phyloP scores from a whole-genome alignment of 1,140 invertebrate genomes.

The Solenopsis invicta region DNA sequence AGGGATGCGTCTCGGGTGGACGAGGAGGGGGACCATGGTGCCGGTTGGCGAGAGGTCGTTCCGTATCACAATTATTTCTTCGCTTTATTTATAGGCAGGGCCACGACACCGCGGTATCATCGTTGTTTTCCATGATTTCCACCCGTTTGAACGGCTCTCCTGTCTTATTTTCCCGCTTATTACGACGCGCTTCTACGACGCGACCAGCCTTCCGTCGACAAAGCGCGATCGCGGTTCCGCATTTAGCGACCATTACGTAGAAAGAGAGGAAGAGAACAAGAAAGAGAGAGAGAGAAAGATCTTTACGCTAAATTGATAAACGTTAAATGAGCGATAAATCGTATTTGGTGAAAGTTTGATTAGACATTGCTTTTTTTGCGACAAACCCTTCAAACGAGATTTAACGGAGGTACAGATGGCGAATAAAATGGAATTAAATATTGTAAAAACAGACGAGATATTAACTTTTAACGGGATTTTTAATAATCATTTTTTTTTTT shows the following conservation, averaged over 20 bases:
- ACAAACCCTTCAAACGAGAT: conserved; percentile 6
- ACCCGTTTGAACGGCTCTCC: conserved; percentile 44
- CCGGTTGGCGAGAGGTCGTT: conserved; percentile 65
- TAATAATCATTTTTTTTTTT: no score
- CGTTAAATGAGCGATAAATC: background rate
- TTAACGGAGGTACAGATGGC: no score
- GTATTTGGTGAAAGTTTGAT: background rate
- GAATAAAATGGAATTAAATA: background rate
- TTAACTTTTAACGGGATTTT: background rate
- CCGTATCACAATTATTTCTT: conserved; percentile 81
- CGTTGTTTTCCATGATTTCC: conserved; percentile 81
- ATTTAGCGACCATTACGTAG: conserved; percentile 18
- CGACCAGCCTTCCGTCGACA: conserved; percentile 18
- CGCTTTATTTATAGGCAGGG: conserved; percentile 82
- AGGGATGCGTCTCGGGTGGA: conserved; percentile 48
- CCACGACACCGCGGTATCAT: conserved; percentile 80
- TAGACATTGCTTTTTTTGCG: background rate
- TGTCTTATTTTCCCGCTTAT: conserved; percentile 31
- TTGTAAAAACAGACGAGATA: background rate
- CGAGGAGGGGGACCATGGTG: conserved; percentile 2
- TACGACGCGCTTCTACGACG: conserved; percentile 4
- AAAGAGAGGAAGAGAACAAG: background rate
- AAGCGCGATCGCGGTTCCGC: conserved; percentile 6
- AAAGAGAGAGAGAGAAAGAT: background rate
- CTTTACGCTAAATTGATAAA: background rate